Conservation (phyloP, 1,140 invertebrate species). For the Diorhabda sublineata region DNA sequence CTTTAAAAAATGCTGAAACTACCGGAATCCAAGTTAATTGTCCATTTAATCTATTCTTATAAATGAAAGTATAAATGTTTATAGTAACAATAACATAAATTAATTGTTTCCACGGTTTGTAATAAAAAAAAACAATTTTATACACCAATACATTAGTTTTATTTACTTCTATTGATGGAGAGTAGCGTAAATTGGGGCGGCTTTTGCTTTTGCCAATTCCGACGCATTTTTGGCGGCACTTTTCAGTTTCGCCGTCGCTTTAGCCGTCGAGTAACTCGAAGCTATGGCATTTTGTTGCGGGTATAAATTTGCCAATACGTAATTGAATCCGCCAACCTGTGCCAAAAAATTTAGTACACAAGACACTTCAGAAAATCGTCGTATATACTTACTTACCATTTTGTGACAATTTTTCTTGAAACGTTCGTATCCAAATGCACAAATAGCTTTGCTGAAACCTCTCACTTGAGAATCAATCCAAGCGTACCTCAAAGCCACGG, state of each 20-base stretch:
- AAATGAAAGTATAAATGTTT: too few species aligned
- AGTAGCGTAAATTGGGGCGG: conserved; percentile 57
- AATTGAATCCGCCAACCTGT: conserved; percentile 72
- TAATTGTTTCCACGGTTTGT: neutral
- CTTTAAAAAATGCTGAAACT: too few species aligned
- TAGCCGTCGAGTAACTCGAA: conserved; percentile 45
- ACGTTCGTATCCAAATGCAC: conserved; percentile 80
- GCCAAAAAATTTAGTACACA: neutral
- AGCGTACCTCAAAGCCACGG: conserved; percentile 71
- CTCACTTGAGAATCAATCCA: conserved; percentile 85
- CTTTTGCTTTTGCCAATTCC: conserved; percentile 70
- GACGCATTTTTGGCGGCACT: conserved; percentile 71
- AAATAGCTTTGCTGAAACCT: conserved; percentile 81
- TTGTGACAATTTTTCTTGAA: conserved; percentile 81
- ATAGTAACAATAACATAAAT: neutral
- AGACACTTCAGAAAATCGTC: neutral
- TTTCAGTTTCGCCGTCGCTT: conserved; percentile 51
- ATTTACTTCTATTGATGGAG: conserved; percentile 43
- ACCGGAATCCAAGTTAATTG: too few species aligned
- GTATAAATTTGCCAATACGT: conserved; percentile 70
- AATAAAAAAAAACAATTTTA: neutral
- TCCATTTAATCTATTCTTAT: too few species aligned
- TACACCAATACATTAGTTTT: neutral
- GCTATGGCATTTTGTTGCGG: conserved; percentile 50
- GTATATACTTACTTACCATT: conserved; percentile 55